A percentile compares a stretch with the other conserved stretches of the same genome.
Conservation (phyloP, 2,797 vertebrate genomes). For the Coccyzus lansbergi region DNA sequence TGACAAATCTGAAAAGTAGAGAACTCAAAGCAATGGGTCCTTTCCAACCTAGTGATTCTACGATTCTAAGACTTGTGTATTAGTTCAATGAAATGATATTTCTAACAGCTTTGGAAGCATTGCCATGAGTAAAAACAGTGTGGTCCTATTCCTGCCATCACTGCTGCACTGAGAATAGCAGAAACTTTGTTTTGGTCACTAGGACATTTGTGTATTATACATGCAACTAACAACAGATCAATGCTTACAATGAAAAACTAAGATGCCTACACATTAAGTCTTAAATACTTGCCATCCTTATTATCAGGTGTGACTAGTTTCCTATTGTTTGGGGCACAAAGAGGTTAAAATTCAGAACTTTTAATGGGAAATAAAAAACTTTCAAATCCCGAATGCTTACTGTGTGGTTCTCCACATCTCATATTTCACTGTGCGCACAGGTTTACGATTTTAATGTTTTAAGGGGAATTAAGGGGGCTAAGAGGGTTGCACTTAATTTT, state of each 20-base stretch:
- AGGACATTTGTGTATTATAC: fast-evolving
- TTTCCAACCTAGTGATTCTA: too few relatives aligned
- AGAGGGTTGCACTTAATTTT: neutral
- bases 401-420: neutral
- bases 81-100: neutral
- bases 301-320: neutral
- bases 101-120: neutral
- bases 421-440: neutral
- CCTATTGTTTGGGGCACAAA: neutral
- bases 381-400: neutral
- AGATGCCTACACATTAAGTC: neutral
- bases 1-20: neutral
- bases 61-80: too few relatives aligned
- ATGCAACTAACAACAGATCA: neutral
- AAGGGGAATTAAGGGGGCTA: neutral
- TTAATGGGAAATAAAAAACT: neutral
- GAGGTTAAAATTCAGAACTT: neutral
- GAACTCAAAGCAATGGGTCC: too few relatives aligned
- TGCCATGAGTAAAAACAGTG: neutral
- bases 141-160: neutral
- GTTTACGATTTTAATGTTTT: neutral
- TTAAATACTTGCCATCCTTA: neutral
- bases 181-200: neutral
- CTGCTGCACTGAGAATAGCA: neutral
- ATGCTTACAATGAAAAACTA: neutral